phyloP scores from a whole-genome alignment of 2,888 invertebrate species.

The Pandemis cinnamomeana region DNA sequence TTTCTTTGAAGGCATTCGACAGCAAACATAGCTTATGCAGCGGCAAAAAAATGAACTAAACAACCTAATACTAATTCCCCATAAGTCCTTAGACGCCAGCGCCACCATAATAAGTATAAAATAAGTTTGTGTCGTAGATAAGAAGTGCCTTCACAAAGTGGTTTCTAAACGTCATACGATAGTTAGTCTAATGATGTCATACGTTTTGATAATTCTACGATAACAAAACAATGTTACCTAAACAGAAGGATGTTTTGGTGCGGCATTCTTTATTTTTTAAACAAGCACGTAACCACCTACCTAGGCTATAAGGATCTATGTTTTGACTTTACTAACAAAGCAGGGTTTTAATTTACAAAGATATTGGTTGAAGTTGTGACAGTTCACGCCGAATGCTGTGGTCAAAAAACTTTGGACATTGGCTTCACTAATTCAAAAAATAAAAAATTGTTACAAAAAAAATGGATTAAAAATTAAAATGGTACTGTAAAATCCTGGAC shows the following conservation, averaged over 20 bases:
- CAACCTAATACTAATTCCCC: not conserved
- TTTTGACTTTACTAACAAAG: not conserved
- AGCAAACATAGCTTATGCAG: not conserved
- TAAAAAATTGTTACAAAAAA: too few species aligned
- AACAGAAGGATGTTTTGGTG: slow-evolving; percentile 32
- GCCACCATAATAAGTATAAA: not conserved
- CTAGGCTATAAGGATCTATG: not conserved
- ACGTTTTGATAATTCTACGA: slow-evolving; percentile 37
- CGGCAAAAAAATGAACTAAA: not conserved
- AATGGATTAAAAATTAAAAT: not conserved
- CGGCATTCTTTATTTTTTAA: slow-evolving; percentile 37
- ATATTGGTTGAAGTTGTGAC: not conserved
- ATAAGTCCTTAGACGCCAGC: not conserved
- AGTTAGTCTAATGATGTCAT: slow-evolving; percentile 37
- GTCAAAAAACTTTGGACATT: too few species aligned
- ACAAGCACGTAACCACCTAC: slow-evolving; percentile 24
- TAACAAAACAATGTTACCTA: slow-evolving; percentile 39
- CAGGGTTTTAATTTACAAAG: not conserved
- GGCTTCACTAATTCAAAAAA: too few species aligned
- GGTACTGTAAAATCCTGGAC: not conserved
- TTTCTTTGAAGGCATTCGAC: not conserved
- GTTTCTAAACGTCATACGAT: slow-evolving; percentile 31
- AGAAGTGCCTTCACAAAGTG: slow-evolving; percentile 22
- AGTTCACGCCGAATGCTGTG: too few species aligned
- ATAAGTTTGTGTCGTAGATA: slow-evolving; percentile 14